Percentiles rank a stretch among this genome's conserved stretches.
These are phyloP conservation scores for Ianthella basta DNA, from an alignment of 37 sponge, comb jelly and placozoan genomes.

Conservation along the genomic window DNA sequence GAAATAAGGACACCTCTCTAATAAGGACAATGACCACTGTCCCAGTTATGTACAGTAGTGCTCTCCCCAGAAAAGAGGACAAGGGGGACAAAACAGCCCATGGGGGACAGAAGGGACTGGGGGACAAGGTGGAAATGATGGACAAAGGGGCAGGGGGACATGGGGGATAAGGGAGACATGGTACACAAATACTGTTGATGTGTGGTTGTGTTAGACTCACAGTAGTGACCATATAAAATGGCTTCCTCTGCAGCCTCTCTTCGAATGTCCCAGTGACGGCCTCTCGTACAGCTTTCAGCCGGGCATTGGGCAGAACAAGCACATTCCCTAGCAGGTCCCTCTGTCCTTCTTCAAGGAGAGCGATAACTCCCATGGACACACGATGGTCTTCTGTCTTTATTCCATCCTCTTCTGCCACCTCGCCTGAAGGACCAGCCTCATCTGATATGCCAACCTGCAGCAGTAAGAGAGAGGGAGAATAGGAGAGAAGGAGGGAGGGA, in stretches of 20 bases:
- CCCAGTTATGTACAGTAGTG: too few species aligned
- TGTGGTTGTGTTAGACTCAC: conserved; percentile 10
- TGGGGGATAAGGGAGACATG: too few species aligned
- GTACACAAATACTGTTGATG: too few species aligned
- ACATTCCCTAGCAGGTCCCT: conserved; percentile 51
- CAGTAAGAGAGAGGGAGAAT: not conserved
- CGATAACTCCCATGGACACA: conserved; percentile 54
- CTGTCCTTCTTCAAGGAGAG: conserved; percentile 43
- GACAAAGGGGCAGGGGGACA: too few species aligned
- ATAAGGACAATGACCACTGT: too few species aligned
- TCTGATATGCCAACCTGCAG: conserved; percentile 14
- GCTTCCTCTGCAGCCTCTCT: conserved; percentile 52
- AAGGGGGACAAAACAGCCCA: too few species aligned
- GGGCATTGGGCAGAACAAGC: conserved; percentile 62
- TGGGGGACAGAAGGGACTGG: too few species aligned
- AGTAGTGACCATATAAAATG: conserved; percentile 81
- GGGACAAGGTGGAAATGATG: too few species aligned
- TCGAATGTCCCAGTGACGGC: conserved; percentile 61
- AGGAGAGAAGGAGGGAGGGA: too few species aligned
- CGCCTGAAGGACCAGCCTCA: not conserved
- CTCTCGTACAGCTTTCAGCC: conserved; percentile 75
- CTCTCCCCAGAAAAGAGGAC: too few species aligned
- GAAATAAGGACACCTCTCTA: too few species aligned
- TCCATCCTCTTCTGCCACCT: not conserved
- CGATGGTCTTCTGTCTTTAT: conserved; percentile 16